Conservation (phyloP, 64 coral and sea anemone genomes). For the Pocillopora damicornis region DNA sequence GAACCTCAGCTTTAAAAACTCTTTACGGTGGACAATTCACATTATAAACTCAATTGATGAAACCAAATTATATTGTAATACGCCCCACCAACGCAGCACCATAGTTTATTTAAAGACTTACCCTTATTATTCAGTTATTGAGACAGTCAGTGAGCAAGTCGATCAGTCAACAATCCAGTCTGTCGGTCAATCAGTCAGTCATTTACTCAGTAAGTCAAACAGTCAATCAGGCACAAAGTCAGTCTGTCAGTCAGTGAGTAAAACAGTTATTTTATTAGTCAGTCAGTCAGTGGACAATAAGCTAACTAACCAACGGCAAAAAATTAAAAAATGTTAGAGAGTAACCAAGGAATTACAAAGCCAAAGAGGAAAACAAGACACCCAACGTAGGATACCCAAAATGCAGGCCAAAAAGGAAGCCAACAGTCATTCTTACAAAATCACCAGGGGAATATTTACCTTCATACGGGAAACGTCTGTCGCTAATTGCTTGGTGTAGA, state of each 20-base stretch:
- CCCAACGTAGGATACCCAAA: too few relatives aligned
- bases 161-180: background rate
- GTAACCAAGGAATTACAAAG: too few relatives aligned
- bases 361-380: too few relatives aligned
- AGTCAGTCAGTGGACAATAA: background rate
- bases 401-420: too few relatives aligned
- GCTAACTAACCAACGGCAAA: too few relatives aligned
- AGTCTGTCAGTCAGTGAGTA: background rate
- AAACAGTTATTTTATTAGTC: background rate
- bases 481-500: slow-evolving; percentile 35
- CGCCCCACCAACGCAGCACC: too few relatives aligned
- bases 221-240: background rate
- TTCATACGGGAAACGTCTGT: slow-evolving; percentile 48
- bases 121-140: background rate
- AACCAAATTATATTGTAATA: too few relatives aligned
- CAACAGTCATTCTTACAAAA: background rate
- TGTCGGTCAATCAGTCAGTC: background rate
- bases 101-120: too few relatives aligned
- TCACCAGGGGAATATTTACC: background rate
- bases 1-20: too few relatives aligned
- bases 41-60: too few relatives aligned
- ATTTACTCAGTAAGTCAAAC: background rate
- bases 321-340: too few relatives aligned
- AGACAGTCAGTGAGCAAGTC: background rate
- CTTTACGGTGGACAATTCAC: too few relatives aligned